Percentiles rank a stretch among this genome's conserved stretches.
Evolutionary conservation across 2,797 vertebrate species (phyloP).

Genomic region (Catamblyrhynchus diadema): DNA sequence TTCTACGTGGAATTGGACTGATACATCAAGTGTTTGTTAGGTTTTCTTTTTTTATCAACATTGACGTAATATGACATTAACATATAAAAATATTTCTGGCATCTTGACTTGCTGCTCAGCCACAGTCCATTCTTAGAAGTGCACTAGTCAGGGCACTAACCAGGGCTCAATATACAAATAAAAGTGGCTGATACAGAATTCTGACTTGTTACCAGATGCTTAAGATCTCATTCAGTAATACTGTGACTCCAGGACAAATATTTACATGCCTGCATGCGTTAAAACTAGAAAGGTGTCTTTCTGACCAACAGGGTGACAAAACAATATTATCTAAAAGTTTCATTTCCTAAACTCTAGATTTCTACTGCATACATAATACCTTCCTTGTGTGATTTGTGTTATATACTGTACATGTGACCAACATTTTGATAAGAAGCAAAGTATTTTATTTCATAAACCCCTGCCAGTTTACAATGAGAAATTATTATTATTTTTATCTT

Average conservation of each 20-base stretch:
- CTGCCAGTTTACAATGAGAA: constrained; percentile 79
- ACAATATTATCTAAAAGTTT: constrained; percentile 89
- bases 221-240: constrained; percentile 99
- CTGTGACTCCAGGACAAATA: constrained; percentile 99
- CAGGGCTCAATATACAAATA: constrained; percentile 80
- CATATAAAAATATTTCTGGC: constrained; percentile 86
- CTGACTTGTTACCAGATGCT: constrained; percentile 84
- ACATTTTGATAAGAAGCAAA: constrained; percentile 76
- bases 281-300: constrained; percentile 98
- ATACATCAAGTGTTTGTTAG: constrained; percentile 80
- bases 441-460: constrained; percentile 74
- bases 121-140: constrained; percentile 75
- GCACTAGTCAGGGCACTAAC: constrained; percentile 72
- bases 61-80: constrained; percentile 82
- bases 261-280: constrained; percentile 99
- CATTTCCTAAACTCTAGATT: constrained; percentile 92
- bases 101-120: constrained; percentile 77
- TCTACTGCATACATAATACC: constrained; percentile 99
- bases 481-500: constrained; percentile 78
- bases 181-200: constrained; percentile 76
- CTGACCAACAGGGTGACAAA: constrained; percentile 98
- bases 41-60: constrained; percentile 81
- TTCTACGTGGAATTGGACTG: constrained; percentile 79
- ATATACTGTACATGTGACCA: constrained; percentile 97
- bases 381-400: constrained; percentile 91